Percentiles rank a stretch among this genome's conserved stretches.
Conservation (phyloP, 2,113 vertebrate species). For the Pantherophis guttatus region DNA sequence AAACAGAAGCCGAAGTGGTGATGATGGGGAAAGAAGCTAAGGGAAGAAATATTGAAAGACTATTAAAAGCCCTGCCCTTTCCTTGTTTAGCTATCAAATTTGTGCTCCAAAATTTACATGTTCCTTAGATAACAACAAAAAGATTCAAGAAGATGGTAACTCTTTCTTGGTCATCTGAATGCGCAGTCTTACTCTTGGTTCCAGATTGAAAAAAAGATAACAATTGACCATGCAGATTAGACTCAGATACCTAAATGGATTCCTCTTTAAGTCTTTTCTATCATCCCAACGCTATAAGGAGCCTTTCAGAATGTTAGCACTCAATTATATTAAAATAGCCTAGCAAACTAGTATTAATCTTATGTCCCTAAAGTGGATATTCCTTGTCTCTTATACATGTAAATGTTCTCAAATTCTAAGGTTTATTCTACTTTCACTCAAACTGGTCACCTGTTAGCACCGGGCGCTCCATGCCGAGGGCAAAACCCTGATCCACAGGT, state of each 20-base stretch:
- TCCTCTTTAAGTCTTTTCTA: not conserved
- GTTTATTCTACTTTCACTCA: not conserved
- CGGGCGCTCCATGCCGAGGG: slow-evolving; percentile 24
- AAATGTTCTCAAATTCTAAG: too few relatives aligned
- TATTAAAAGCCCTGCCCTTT: not conserved
- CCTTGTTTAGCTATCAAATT: not conserved
- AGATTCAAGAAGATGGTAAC: not conserved
- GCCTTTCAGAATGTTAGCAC: not conserved
- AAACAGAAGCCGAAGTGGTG: not conserved
- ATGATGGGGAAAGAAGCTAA: not conserved
- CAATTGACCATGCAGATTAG: not conserved
- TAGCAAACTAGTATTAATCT: not conserved
- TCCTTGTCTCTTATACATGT: too few relatives aligned
- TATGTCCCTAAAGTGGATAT: too few relatives aligned
- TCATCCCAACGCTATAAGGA: not conserved
- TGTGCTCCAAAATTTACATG: not conserved
- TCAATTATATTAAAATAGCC: not conserved
- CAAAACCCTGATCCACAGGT: slow-evolving; percentile 34
- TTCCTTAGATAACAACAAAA: not conserved
- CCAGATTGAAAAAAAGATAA: not conserved
- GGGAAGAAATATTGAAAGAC: not conserved
- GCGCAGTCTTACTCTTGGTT: not conserved
- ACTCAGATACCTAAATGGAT: not conserved
- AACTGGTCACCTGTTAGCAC: slow-evolving; percentile 28
- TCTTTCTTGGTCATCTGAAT: not conserved